phyloP scores from a whole-genome alignment of 2,113 vertebrate species.

The Plotosus lineatus region DNA sequence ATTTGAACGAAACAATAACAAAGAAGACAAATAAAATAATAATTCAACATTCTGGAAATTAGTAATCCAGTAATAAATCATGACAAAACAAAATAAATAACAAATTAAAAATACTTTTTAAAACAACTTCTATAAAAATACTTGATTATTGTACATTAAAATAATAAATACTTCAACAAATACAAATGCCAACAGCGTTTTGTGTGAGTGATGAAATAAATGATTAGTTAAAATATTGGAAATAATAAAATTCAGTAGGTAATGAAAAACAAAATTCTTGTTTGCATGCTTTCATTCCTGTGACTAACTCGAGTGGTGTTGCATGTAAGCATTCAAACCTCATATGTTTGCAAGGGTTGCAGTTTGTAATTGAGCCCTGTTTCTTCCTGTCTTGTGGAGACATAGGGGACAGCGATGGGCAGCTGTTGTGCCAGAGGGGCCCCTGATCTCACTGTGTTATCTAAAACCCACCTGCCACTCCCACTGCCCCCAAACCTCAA shows the following conservation, averaged over 20 bases:
- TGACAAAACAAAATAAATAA: background rate
- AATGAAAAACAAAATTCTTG: background rate
- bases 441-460: slow-evolving; percentile 56
- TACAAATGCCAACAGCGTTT: background rate
- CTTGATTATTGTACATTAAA: background rate
- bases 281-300: background rate
- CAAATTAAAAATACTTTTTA: background rate
- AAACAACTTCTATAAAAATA: background rate
- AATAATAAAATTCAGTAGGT: background rate
- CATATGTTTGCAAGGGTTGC: slow-evolving; percentile 5
- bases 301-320: background rate
- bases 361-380: slow-evolving; percentile 18
- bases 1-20: too few relatives aligned
- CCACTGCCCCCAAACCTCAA: slow-evolving; percentile 33
- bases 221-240: background rate
- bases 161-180: background rate
- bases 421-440: slow-evolving; percentile 61
- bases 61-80: background rate
- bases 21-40: background rate
- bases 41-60: background rate
- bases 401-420: slow-evolving; percentile 46
- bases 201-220: background rate
- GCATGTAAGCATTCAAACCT: background rate
- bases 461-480: slow-evolving; percentile 57
- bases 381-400: slow-evolving; percentile 23